Evolutionary conservation across 2,888 invertebrate genomes (phyloP), one percentile per base, ranked within the genome.

Genomic region (Eretmocerus hayati): DNA sequence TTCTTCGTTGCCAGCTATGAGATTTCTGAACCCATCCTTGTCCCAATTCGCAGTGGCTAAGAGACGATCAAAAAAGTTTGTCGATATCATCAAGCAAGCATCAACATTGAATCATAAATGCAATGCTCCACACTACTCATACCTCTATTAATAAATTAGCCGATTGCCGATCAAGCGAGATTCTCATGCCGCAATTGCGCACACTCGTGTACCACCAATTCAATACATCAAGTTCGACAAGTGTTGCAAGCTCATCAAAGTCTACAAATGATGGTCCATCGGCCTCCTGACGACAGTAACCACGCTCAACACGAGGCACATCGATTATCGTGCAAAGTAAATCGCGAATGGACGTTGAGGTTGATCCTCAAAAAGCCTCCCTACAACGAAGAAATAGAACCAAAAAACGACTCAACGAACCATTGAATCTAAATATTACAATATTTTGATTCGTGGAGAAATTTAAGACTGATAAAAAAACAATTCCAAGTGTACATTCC

Each of bases 271-370:
- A 38, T 33, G 26, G 42, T 26, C 15, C 32, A 11, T 11, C 26
- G 13, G 20, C 19, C 31, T 8, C 11, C 5, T 9, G 40, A 32
- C 49, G 37, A 35, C 49, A 49, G 46, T 40, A 19, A 41, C 35
- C 35, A 40, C 15, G 33, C 33, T 33, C 20, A n/a, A n/a, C n/a
- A n/a, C n/a, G n/a, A n/a, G n/a, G 23, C 33, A 20, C 31, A 5
- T 26, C 22, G 19, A 32, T 31, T n/a, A 19, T 18, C 15, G 16
- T 11, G 18, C 23, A 18, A 13, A 11, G 19, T n/a, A 8, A 31
- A n/a, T 46, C 41, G 44, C 44, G 44, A 47, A 51, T 51, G 47
- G 47, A 47, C 40, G n/a, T n/a, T n/a, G n/a, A n/a, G n/a, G n/a
- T n/a, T n/a, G n/a, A n/a, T n/a, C n/a, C n/a, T n/a, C n/a, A n/a